Conservation (phyloP, 2,888 invertebrate species). For the Dolomedes plantarius region DNA sequence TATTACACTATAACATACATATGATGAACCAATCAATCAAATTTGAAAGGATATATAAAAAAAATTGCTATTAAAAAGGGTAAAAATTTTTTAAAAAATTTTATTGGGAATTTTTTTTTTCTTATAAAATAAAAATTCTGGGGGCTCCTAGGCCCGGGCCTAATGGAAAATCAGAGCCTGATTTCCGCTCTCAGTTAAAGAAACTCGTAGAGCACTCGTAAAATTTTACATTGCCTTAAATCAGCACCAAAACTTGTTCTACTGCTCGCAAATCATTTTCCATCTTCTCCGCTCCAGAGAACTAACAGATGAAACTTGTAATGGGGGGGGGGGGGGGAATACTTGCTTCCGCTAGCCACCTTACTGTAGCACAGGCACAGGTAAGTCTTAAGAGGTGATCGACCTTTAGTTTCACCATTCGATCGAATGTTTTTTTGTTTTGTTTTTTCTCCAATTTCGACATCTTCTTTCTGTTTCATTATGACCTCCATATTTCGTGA, state of each 20-base stretch:
- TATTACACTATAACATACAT: too few species aligned
- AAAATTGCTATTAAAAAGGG: too few species aligned
- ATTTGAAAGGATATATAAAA: too few species aligned
- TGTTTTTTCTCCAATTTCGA: not conserved
- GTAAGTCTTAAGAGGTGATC: constrained; percentile 12
- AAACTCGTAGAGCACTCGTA: not conserved
- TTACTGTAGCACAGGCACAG: not conserved
- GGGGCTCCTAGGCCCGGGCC: too few species aligned
- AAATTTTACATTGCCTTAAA: not conserved
- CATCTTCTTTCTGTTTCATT: not conserved
- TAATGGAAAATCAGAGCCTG: too few species aligned
- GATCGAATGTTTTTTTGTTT: not conserved
- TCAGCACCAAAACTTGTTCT: not conserved
- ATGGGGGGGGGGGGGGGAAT: too few species aligned
- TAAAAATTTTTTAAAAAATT: too few species aligned
- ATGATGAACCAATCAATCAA: too few species aligned
- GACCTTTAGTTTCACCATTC: constrained; percentile 3
- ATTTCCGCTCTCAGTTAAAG: not conserved
- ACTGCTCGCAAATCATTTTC: not conserved
- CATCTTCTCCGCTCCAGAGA: not conserved
- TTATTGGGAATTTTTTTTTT: too few species aligned
- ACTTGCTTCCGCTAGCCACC: not conserved
- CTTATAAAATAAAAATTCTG: too few species aligned
- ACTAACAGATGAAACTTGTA: not conserved
- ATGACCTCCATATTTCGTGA: not conserved